These are phyloP conservation scores for Lagopus leucura DNA, from an alignment of 2,113 vertebrate genomes.

Conservation along the genomic window DNA sequence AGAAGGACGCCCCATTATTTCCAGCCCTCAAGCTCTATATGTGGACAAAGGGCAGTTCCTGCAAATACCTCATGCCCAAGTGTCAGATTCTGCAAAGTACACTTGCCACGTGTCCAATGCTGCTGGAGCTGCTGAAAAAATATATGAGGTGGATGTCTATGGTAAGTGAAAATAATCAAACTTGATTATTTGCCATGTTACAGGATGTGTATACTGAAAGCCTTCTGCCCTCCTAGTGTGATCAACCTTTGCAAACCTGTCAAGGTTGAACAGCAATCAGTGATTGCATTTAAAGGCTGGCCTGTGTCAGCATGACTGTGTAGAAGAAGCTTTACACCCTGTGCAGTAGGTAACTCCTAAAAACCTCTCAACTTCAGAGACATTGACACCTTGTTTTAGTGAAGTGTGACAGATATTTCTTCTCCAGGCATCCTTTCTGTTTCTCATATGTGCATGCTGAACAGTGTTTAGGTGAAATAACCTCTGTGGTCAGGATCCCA, in stretches of 20 bases:
- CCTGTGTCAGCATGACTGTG: not conserved
- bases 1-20: constrained; percentile 79
- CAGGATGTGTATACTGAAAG: not conserved
- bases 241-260: not conserved
- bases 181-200: not conserved
- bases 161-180: constrained; percentile 72
- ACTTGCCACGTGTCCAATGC: constrained; percentile 84
- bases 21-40: constrained; percentile 84
- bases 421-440: not conserved
- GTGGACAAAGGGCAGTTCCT: constrained; percentile 89
- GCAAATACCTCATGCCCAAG: constrained; percentile 85
- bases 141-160: constrained; percentile 86
- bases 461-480: not conserved
- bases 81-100: constrained; percentile 86
- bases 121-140: constrained; percentile 87
- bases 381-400: not conserved
- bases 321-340: not conserved
- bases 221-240: not conserved
- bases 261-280: not conserved
- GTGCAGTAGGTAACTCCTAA: not conserved
- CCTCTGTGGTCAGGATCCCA: not conserved
- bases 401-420: not conserved
- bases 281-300: not conserved
- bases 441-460: not conserved
- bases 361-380: not conserved